Evolutionary conservation across 2,888 invertebrate species (phyloP), one percentile per base, ranked within the genome.

Genomic region (Uloborus plumipes): DNA sequence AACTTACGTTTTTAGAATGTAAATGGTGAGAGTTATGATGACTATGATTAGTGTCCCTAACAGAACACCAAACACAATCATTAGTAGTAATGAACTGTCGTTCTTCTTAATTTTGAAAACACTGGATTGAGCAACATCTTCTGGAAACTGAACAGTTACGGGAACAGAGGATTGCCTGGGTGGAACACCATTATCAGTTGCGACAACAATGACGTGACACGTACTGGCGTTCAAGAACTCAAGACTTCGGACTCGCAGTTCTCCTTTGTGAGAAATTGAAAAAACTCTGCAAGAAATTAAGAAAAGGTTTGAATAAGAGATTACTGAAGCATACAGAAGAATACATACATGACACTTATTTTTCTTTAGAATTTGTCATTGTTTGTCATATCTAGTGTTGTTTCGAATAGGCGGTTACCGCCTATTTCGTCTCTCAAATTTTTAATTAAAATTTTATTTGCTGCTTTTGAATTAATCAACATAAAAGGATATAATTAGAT

Each of bases 131-230:
- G 66, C 78, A 16, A 53, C 87, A 88, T 69, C 88, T 87, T 86
- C 88, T 83, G 86, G 76, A 71, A 86, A 85, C 49, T 86, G 84
- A 1, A 86, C 85, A 1, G 86, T 85, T 15, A 86, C 86, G 11
- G 86, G 84, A 22, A 84, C 86, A 79, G 86, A 87, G 81, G 93
- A 92, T 90, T 93, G 94, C 88, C 94, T 84, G 0, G 95, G 94
- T n/a, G 96, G 96, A 22, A 91, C 91, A 18, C 96, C 97, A 16
- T 93, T 93, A 89, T 96, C 97, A 0, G 92, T 93, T 26, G 96
- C 97, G 65, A 94, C 93, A 55, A 94, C 95, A 62, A 94, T 92
- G 71, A 95, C 91, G 89, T 94, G 93, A 65, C 94, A 92, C 65
- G 92, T 91, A 26, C 92, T 91, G 31, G 90, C 86, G 88, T 91